A percentile compares a stretch with the other conserved stretches of the same genome.
These are phyloP conservation scores for Tupiocoris notatus DNA, from an alignment of 2,888 invertebrate genomes.

Conservation along the genomic window DNA sequence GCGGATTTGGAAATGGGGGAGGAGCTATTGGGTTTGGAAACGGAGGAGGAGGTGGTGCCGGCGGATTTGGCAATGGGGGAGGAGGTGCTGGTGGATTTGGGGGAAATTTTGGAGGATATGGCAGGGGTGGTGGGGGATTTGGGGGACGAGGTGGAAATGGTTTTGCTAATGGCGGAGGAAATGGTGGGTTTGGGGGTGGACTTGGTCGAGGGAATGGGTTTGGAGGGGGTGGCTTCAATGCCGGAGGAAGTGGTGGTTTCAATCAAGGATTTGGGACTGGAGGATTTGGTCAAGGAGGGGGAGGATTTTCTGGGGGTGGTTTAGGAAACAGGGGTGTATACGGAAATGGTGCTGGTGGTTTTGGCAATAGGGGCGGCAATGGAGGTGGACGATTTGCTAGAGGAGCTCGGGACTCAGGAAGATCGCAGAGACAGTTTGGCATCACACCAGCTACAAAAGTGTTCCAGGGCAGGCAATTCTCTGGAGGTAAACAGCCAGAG, in stretches of 20 bases:
- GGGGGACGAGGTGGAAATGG: constrained; percentile 34
- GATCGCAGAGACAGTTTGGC: background rate
- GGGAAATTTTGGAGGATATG: constrained; percentile 22
- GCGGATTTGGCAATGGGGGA: constrained; percentile 5
- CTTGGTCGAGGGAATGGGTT: constrained; percentile 49
- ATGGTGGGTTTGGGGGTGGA: constrained; percentile 58
- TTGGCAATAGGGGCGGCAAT: constrained; percentile 42
- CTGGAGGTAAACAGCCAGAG: background rate
- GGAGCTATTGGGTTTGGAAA: constrained; percentile 13
- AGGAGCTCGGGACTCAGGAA: background rate
- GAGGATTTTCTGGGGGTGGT: constrained; percentile 41
- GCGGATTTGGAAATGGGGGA: constrained; percentile 14
- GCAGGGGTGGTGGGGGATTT: constrained; percentile 33
- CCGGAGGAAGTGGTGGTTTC: background rate
- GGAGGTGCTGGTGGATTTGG: constrained; percentile 31
- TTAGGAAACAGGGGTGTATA: constrained; percentile 49
- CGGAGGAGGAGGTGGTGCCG: constrained; percentile 25
- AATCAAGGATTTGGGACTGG: constrained; percentile 27
- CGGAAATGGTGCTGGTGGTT: constrained; percentile 43
- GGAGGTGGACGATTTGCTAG: constrained; percentile 21
- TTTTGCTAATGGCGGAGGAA: constrained; percentile 54
- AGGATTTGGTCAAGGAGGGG: constrained; percentile 7
- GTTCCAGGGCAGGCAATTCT: background rate
- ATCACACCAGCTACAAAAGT: background rate
- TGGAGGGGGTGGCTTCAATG: constrained; percentile 33